phyloP scores from a whole-genome alignment of 2,888 invertebrate species.

The Hyles lineata region DNA sequence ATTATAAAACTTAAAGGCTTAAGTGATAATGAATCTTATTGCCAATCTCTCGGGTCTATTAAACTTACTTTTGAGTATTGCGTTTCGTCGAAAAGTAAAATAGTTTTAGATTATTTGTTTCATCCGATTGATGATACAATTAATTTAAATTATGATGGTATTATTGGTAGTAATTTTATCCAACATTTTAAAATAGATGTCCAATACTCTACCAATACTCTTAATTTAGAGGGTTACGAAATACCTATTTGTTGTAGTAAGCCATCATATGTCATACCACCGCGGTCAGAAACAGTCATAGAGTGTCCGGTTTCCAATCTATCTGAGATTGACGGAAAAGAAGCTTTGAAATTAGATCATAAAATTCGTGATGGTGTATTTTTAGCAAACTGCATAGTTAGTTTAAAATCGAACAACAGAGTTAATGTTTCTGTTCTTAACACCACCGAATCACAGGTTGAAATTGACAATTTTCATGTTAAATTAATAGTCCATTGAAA shows the following conservation, averaged over 20 bases:
- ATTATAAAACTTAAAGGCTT: background rate
- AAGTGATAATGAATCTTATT: background rate
- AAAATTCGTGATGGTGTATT: background rate
- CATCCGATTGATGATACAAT: background rate
- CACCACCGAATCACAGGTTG: background rate
- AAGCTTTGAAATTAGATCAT: background rate
- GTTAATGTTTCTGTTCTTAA: background rate
- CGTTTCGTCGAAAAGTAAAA: background rate
- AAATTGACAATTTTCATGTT: background rate
- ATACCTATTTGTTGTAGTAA: background rate
- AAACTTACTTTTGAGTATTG: background rate
- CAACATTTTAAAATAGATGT: background rate
- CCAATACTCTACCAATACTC: background rate
- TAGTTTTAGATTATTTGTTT: background rate
- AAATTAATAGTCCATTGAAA: no score
- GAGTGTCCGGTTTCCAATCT: background rate
- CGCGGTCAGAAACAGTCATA: background rate
- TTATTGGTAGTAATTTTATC: background rate
- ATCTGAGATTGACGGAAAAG: background rate
- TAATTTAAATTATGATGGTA: background rate
- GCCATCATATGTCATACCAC: background rate
- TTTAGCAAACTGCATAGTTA: background rate
- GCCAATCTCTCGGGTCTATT: background rate
- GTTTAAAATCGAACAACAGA: background rate
- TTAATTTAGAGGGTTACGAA: background rate